Conservation (phyloP, 2,888 invertebrate species). For the Agrochola litura region DNA sequence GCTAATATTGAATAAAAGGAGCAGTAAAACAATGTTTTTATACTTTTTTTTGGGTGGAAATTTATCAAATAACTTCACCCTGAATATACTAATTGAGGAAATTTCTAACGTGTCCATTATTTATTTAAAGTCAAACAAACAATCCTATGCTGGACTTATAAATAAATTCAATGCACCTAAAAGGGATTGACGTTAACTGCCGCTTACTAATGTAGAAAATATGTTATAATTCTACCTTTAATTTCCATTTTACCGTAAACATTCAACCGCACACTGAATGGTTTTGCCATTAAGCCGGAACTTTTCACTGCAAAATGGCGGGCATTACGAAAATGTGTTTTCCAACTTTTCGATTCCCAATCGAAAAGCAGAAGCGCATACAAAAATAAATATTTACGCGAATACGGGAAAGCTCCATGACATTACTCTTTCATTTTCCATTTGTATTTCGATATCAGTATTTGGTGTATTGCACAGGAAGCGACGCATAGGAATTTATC, state of each 20-base stretch:
- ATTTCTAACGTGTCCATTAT: conserved; percentile 3
- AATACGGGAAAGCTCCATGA: conserved; percentile 34
- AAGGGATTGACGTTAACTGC: conserved; percentile 3
- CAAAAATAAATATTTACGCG: conserved; percentile 49
- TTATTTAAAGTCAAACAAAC: conserved; percentile 4
- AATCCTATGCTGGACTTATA: neutral
- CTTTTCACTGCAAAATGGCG: conserved; percentile 34
- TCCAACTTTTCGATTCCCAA: conserved; percentile 51
- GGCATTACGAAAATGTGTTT: conserved; percentile 48
- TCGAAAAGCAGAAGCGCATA: conserved; percentile 41
- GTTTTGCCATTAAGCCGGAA: conserved; percentile 10
- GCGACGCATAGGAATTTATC: conserved; percentile 31
- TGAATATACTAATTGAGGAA: conserved; percentile 15
- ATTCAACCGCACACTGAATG: conserved; percentile 21
- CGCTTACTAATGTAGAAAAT: conserved; percentile 38
- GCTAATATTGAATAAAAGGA: neutral
- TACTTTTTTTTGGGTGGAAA: too few species aligned
- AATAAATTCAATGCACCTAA: conserved; percentile 12
- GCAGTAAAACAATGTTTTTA: neutral
- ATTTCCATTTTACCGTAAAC: conserved; percentile 35
- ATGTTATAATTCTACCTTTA: conserved; percentile 41
- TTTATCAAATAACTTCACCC: too few species aligned
- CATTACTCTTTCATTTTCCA: conserved; percentile 36
- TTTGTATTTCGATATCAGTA: conserved; percentile 47
- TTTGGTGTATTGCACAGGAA: conserved; percentile 25